A percentile compares a stretch with the other conserved stretches of the same genome.
These are phyloP conservation scores for Coenonympha arcania DNA, from an alignment of 2,888 invertebrate species.

Conservation along the genomic window DNA sequence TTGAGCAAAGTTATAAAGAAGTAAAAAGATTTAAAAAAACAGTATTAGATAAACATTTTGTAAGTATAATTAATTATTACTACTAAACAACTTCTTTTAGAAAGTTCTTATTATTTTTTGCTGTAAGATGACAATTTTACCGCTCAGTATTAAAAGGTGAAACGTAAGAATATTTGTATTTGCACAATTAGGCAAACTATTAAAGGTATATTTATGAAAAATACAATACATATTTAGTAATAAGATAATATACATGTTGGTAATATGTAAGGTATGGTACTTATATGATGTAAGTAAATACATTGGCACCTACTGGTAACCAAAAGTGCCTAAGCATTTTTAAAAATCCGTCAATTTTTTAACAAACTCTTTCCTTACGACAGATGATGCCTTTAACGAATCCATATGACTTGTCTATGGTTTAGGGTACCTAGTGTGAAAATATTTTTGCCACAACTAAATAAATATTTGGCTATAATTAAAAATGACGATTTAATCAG, in stretches of 20 bases:
- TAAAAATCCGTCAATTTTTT: too few relatives aligned
- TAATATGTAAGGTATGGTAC: too few relatives aligned
- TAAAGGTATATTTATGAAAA: not conserved
- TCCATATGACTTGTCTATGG: too few relatives aligned
- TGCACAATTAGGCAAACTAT: not conserved
- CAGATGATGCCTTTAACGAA: too few relatives aligned
- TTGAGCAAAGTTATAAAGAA: not conserved
- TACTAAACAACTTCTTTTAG: not conserved
- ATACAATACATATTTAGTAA: not conserved
- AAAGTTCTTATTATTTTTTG: not conserved
- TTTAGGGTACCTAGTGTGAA: too few relatives aligned
- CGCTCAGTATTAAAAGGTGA: conserved; percentile 45
- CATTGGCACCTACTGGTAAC: too few relatives aligned
- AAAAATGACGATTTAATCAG: too few relatives aligned
- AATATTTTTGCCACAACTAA: too few relatives aligned
- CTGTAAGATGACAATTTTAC: conserved; percentile 50
- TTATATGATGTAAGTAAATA: too few relatives aligned
- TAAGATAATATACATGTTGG: too few relatives aligned
- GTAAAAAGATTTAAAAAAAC: not conserved
- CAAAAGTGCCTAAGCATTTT: not conserved
- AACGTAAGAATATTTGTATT: conserved; percentile 3
- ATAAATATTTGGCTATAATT: too few relatives aligned
- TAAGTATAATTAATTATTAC: not conserved
- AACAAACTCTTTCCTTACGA: too few relatives aligned
- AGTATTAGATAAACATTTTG: not conserved